Base-by-base conservation (phyloP, 2,888 invertebrate genomes). In the Nomada flava region DNA sequence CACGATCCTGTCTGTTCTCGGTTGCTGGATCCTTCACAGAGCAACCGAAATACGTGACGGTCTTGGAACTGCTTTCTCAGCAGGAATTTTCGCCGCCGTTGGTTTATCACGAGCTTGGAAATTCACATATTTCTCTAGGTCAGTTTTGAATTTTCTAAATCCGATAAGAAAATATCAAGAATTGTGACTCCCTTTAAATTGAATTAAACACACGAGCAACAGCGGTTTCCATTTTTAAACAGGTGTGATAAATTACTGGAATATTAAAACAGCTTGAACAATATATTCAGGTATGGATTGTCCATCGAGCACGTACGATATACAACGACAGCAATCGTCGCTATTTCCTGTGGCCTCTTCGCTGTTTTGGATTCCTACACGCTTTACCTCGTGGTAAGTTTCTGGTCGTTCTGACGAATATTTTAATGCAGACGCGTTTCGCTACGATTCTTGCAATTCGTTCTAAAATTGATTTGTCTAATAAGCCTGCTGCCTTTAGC, bases 361-460 rank as follows among this genome's bases (percentile, higher is more conserved):
- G 90, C 92, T 0, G 76, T 93, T 65, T 86, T 92, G 65, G 92
- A 93, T 76, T 86, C 91, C 29, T 91, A 89, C 60, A 88, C 92
- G 18, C 81, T 92, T 23, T 90, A 91, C 84, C 87, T 89, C 63
- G 90, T 91, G 90, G 93, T 93, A 84, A 89, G 47, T 52, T 50
- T 2, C 11, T 52, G 18, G n/a, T 57, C 29, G 20, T 18, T 63
- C 10, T 52, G 53, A 50, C 26, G 29, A 23, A 18, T 15, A 2
- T 29, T 0, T 36, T 36, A n/a, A 67, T 53, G 15, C 29, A 1
- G 5, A 36, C 36, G 7, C 36, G 36, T 36, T 7, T 7, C 36
- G 36, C 36, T 7, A 5, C 36, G 36, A 36, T 36, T 36, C 36
- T 10, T 11, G 10, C 4, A 7, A 15, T n/a, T 7, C 1, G n/a